Evolutionary conservation across 37 sponge, comb jelly and placozoan genomes (phyloP).

Genomic region (Halisarca cf. caerulea): DNA sequence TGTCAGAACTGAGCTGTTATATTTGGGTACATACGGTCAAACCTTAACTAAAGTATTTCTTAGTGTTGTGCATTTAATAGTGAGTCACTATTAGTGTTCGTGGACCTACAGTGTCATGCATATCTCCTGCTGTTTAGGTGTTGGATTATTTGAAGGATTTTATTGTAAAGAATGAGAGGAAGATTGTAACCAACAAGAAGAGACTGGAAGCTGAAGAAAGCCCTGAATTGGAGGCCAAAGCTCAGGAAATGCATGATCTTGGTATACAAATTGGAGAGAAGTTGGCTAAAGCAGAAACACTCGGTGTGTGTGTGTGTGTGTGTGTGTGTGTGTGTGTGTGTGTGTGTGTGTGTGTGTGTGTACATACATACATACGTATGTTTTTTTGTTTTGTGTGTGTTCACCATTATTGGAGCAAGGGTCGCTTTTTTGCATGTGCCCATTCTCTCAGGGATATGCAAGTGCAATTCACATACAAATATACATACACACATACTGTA

Average conservation of each 20-base stretch:
- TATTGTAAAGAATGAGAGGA: conserved; percentile 85
- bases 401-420: no score
- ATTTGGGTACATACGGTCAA: conserved; percentile 24
- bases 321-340: not conserved
- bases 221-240: conserved; percentile 83
- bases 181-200: conserved; percentile 86
- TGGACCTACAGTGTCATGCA: not conserved
- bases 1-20: no score
- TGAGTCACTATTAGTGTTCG: not conserved
- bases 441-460: no score
- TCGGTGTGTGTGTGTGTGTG: conserved; percentile 63
- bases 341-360: not conserved
- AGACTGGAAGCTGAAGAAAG: conserved; percentile 79
- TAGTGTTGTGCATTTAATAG: not conserved
- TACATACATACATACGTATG: not conserved
- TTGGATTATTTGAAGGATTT: conserved; percentile 58
- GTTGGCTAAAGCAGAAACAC: conserved; percentile 91
- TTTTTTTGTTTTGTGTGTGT: not conserved
- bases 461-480: no score
- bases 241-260: conserved; percentile 83
- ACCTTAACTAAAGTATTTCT: not conserved
- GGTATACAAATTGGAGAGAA: conserved; percentile 96
- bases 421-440: no score
- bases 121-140: conserved; percentile 44
- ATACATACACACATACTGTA: no score